Evolutionary conservation across 2,113 vertebrate species (phyloP), one percentile per base, ranked within the genome.

Genomic region (Halichoerus grypus): DNA sequence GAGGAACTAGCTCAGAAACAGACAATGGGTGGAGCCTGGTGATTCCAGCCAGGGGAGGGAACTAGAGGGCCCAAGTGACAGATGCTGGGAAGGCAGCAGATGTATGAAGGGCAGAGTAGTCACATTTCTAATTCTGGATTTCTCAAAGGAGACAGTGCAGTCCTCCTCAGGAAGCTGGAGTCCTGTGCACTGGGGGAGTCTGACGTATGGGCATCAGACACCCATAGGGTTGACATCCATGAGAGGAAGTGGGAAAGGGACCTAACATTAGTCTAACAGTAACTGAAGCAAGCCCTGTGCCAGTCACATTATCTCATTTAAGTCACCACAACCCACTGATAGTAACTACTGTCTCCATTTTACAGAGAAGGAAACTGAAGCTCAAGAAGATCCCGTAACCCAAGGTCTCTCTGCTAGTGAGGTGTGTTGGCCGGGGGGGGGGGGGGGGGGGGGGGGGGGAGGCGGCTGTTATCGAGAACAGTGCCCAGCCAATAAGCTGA

Each of bases 1-100:
- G 49, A 96, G 72, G 22, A 71, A 89, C 53, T 39, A 82, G 39
- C 39, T 82, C 71, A 94, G 67, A 88, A 77, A 36, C 36, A 90
- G 90, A 33, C 49, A 74, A 74, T 42, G 49, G 76, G 63, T 31
- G 31, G 7, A 16, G 7, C 46, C 79, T 84, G 4, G 2, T 79
- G 42, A 89, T 69, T 77, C 51, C n/a, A 77, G n/a, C 6, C 3
- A 2, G 5, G 13, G 22, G 22, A 36, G 21, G 9, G 36, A 53
- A 49, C 33, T 14, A 59, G 36, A 91, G 28, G n/a, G 42, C 3
- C n/a, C 26, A 36, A 79, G 46, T 72, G 72, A 87, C 42, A 59
- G 51, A 22, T 79, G 33, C 74, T 33, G 46, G 59, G 13, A 93
- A 77, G 55, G 42, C 77, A 81, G 31, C 24, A 33, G 13, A 26